phyloP scores from a whole-genome alignment of 2,888 invertebrate genomes.

The Drosophila eohydei region DNA sequence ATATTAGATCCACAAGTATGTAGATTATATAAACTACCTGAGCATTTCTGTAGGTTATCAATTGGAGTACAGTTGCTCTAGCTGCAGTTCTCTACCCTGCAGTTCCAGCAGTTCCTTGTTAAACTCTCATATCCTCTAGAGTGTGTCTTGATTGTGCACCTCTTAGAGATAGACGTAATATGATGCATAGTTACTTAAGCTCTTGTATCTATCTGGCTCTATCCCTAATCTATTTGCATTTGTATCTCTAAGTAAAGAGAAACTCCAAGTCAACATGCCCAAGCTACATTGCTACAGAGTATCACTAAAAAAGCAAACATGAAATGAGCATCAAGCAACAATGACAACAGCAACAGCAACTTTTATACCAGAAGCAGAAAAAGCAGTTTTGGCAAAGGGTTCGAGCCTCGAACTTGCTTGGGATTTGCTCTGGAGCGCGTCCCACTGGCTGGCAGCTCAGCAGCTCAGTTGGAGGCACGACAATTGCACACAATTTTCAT shows the following conservation, averaged over 20 bases:
- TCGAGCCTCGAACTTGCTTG: conserved; percentile 10
- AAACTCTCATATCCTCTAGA: too few species aligned
- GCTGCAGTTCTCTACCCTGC: too few species aligned
- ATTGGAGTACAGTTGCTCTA: too few species aligned
- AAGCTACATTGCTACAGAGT: conserved; percentile 14
- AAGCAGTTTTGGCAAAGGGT: conserved; percentile 26
- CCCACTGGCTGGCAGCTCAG: neutral
- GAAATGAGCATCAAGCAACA: conserved; percentile 47
- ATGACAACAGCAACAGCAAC: conserved; percentile 42
- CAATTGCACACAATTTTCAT: conserved; percentile 80
- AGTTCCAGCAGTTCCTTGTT: too few species aligned
- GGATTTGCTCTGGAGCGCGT: conserved; percentile 12
- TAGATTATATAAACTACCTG: too few species aligned
- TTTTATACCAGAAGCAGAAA: conserved; percentile 21
- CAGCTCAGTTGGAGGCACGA: conserved; percentile 51
- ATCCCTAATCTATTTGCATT: neutral
- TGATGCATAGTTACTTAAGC: too few species aligned
- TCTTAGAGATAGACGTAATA: too few species aligned
- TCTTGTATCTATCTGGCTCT: too few species aligned
- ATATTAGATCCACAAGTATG: too few species aligned
- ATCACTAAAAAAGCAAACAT: conserved; percentile 29
- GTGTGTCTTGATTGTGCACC: too few species aligned
- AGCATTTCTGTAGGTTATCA: too few species aligned
- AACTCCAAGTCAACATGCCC: neutral
- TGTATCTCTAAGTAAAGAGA: neutral